These are phyloP conservation scores for Drosophila saltans DNA, from an alignment of 1,140 invertebrate genomes.

Conservation along the genomic window DNA sequence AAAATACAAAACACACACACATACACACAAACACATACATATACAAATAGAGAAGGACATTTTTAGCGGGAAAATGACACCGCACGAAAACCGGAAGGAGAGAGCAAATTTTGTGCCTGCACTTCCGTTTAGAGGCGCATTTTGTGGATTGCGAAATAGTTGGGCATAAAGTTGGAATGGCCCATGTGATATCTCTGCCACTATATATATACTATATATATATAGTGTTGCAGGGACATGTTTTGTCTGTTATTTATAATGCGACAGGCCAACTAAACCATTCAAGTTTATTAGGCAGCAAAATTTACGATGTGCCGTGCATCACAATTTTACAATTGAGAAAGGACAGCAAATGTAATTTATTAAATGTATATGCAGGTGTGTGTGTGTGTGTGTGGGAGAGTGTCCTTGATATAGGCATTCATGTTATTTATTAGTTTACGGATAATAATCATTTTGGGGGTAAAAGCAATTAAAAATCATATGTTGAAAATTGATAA, in stretches of 20 bases:
- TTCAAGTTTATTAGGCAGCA: constrained; percentile 48
- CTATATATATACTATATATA: constrained; percentile 13
- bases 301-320: constrained; percentile 47
- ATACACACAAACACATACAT: constrained; percentile 1
- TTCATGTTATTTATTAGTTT: not conserved
- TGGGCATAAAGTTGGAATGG: constrained; percentile 8
- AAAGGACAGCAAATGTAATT: not conserved
- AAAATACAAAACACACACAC: constrained; percentile 12
- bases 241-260: constrained; percentile 66
- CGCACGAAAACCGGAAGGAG: constrained; percentile 66
- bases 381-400: constrained; percentile 1
- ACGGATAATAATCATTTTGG: not conserved
- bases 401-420: not conserved
- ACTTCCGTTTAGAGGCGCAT: constrained; percentile 65
- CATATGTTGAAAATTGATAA: not conserved
- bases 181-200: not conserved
- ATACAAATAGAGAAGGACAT: constrained; percentile 8
- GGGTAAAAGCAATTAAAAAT: not conserved
- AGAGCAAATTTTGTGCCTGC: constrained; percentile 73
- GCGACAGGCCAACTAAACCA: constrained; percentile 50
- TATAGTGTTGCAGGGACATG: constrained; percentile 11
- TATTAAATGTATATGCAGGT: not conserved
- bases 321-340: constrained; percentile 34
- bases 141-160: constrained; percentile 32
- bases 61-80: constrained; percentile 37